Base-by-base conservation (phyloP, 2,797 vertebrate genomes). In the Poeciliopsis gracilis region DNA sequence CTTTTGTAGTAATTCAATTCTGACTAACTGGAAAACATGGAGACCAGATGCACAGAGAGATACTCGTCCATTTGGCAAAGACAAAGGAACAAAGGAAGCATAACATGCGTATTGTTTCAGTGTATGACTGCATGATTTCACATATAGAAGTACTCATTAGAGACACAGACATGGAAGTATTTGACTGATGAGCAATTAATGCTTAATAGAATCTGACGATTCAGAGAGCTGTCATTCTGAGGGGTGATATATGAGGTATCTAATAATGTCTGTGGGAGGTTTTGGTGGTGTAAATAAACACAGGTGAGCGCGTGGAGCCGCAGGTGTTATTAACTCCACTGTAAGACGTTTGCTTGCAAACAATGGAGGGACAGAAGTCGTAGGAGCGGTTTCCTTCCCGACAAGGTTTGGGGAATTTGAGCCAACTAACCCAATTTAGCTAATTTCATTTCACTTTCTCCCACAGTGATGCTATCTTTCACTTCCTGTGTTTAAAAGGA, bases 361-460 rank as follows among this genome's bases (percentile, higher is more conserved):
- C 12, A 59, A 73, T 11, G 7, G 47, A 69, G 55, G 43, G 49
- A 69, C 72, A 74, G 69, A 79, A 87, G 72, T 67, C 28, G 36
- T 41, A 82, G 74, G 67, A 76, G 69, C 84, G 86, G 84, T 90
- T 92, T 92, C 82, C 84, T 88, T 82, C 87, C 74, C 51, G 75
- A 85, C 78, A 76, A 84, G 82, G 87, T 90, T 89, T 87, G 85
- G 79, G 86, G 90, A 79, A 91, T 90, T 89, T 89, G 83, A 91
- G 84, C 85, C 78, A 86, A 82, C 82, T 93, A 93, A 95, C 89
- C 87, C 87, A 93, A 94, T 95, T 94, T 84, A 83, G 85, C 80
- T 92, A 93, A 95, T 92, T 92, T 91, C 72, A 95, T 95, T 94
- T 94, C 84, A 93, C 89, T 93, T 94, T 93, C 91, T 92, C 89